Percentiles rank a stretch among this genome's conserved stretches.
Conservation (phyloP, 2,888 invertebrate genomes). For the Caenorhabditis doughertyi region DNA sequence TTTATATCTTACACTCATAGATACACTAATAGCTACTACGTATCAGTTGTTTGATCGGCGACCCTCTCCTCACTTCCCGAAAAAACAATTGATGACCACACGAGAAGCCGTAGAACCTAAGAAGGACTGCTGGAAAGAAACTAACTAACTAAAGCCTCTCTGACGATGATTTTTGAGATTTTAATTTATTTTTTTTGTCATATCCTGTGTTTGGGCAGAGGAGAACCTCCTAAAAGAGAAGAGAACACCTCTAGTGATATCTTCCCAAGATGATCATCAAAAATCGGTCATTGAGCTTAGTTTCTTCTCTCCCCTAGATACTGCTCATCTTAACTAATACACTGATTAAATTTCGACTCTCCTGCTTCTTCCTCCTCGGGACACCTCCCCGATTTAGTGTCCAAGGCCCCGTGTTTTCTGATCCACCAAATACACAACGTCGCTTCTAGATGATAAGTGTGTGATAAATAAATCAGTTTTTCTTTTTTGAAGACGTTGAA, state of each 20-base stretch:
- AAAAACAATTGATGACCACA: constrained; percentile 32
- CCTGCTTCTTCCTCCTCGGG: constrained; percentile 7
- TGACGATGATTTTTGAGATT: constrained; percentile 61
- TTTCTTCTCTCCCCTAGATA: not conserved
- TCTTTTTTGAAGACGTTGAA: not conserved
- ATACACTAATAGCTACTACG: not conserved
- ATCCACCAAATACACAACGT: not conserved
- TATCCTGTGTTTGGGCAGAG: not conserved
- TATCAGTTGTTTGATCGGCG: constrained; percentile 37
- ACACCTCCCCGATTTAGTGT: constrained; percentile 22
- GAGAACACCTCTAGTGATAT: not conserved
- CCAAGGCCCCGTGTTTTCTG: constrained; percentile 20
- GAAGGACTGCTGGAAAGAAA: too few relatives aligned
- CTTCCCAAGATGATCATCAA: constrained; percentile 42
- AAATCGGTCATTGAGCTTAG: constrained; percentile 59
- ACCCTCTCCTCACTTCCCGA: not conserved
- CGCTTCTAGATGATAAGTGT: not conserved
- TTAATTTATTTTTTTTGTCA: not conserved
- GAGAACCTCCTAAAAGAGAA: not conserved
- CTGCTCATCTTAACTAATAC: constrained; percentile 7
- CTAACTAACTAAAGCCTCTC: too few relatives aligned
- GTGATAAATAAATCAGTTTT: constrained; percentile 36
- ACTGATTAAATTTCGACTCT: constrained; percentile 19
- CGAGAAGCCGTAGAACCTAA: too few relatives aligned
- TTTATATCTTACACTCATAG: not conserved